Percentiles rank a stretch among this genome's conserved stretches.
Conservation (phyloP, 2,113 vertebrate species). For the Phylloscopus trochilus region DNA sequence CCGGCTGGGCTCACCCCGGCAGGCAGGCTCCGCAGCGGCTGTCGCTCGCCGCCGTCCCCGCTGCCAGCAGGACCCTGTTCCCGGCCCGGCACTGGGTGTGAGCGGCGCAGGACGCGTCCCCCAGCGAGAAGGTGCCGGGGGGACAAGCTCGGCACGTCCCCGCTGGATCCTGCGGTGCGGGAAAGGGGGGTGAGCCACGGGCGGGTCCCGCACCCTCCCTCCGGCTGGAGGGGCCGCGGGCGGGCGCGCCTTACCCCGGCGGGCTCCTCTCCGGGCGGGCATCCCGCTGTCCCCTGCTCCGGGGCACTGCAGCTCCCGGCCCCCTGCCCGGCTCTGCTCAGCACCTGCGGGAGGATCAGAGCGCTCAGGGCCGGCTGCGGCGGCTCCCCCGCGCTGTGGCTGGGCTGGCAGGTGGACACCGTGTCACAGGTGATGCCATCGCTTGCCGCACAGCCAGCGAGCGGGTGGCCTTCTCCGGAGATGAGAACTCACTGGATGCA, state of each 20-base stretch:
- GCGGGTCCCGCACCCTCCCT: fast-evolving
- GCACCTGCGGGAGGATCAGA: neutral
- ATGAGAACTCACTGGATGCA: neutral
- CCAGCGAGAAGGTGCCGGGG: constrained; percentile 79
- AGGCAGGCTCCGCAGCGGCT: constrained; percentile 82
- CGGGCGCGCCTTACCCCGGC: constrained; percentile 70
- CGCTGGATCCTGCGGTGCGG: constrained; percentile 46
- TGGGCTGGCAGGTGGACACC: neutral
- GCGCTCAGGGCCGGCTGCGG: neutral
- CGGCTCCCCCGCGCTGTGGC: fast-evolving
- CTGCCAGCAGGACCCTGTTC: constrained; percentile 60
- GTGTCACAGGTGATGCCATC: fast-evolving
- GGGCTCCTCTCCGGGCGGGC: constrained; percentile 85
- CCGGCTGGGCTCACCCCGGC: constrained; percentile 72
- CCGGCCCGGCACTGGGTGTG: constrained; percentile 74
- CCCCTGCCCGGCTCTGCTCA: constrained; percentile 46
- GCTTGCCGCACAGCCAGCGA: neutral
- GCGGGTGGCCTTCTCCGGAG: neutral
- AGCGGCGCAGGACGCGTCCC: constrained; percentile 69
- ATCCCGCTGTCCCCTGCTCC: constrained; percentile 20
- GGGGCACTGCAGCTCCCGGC: constrained; percentile 63
- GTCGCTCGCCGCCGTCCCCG: constrained; percentile 70
- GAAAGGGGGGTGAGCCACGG: neutral
- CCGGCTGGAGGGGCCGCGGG: fast-evolving
- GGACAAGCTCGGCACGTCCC: constrained; percentile 78